Evolutionary conservation across 2,888 invertebrate species (phyloP).

Genomic region (Anorthoa munda): DNA sequence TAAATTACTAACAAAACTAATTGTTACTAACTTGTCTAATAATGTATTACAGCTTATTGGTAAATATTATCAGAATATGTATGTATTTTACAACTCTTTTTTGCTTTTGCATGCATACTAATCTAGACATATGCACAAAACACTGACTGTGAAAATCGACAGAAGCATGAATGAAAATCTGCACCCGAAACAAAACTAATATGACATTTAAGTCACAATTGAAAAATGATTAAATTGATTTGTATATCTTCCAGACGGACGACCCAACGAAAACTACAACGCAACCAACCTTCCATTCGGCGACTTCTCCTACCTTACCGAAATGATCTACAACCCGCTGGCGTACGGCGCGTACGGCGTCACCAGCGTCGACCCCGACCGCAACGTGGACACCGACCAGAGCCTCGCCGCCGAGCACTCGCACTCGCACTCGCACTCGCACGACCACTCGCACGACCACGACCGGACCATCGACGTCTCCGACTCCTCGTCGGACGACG

Average conservation of each 20-base stretch:
- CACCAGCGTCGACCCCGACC: conserved; percentile 82
- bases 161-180: conserved; percentile 15
- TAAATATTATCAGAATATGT: conserved; percentile 1
- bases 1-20: conserved; percentile 45
- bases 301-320: conserved; percentile 90
- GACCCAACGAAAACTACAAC: conserved; percentile 90
- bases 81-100: neutral
- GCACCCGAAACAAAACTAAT: conserved; percentile 47
- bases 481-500: conserved; percentile 85
- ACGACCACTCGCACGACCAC: too few species aligned
- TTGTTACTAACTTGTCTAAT: neutral
- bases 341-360: conserved; percentile 81
- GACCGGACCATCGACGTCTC: conserved; percentile 87
- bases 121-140: conserved; percentile 38
- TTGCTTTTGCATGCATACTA: conserved; percentile 44
- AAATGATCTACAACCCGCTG: conserved; percentile 88
- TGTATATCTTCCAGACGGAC: conserved; percentile 79
- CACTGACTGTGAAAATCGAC: conserved; percentile 21
- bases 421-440: too few species aligned
- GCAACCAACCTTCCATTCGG: conserved; percentile 90
- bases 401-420: conserved; percentile 73
- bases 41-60: conserved; percentile 13
- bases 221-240: neutral
- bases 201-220: neutral
- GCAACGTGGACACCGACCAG: conserved; percentile 80